These are phyloP conservation scores for Venturia canescens DNA, from an alignment of 1,140 invertebrate genomes.

Conservation along the genomic window DNA sequence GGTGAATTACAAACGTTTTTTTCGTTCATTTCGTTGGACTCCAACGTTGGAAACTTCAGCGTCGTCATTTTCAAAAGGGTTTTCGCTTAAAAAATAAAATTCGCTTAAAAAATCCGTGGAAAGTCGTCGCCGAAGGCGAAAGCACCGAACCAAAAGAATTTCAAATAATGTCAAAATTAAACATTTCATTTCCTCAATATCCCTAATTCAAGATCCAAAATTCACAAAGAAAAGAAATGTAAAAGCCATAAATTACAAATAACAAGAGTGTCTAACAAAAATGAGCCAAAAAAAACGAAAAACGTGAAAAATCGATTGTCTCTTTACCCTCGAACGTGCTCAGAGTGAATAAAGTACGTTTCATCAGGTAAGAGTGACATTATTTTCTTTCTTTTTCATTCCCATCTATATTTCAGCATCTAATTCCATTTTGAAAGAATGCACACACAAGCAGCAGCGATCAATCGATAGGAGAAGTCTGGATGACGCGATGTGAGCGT, in stretches of 20 bases:
- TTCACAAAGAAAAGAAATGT: neutral
- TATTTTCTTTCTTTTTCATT: neutral
- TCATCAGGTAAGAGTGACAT: conserved; percentile 16
- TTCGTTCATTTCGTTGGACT: too few species aligned
- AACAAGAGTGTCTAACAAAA: neutral
- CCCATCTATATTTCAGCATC: neutral
- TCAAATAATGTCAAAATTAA: too few species aligned
- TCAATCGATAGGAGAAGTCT: conserved; percentile 36
- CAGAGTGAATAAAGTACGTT: conserved; percentile 46
- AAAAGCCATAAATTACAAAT: conserved; percentile 5
- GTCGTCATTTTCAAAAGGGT: too few species aligned
- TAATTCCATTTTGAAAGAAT: neutral
- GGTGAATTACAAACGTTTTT: too few species aligned
- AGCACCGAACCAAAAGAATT: too few species aligned
- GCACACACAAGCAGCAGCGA: conserved; percentile 27
- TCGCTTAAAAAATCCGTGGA: too few species aligned
- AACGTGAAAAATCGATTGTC: neutral
- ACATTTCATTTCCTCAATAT: too few species aligned
- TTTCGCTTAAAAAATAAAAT: too few species aligned
- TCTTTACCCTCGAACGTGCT: conserved; percentile 48
- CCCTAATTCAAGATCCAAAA: too few species aligned
- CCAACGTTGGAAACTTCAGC: too few species aligned
- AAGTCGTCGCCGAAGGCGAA: too few species aligned
- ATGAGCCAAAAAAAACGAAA: conserved; percentile 20
- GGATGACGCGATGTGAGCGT: conserved; percentile 44